Conservation (phyloP, 2,888 invertebrate species). For the Empis stercorea region DNA sequence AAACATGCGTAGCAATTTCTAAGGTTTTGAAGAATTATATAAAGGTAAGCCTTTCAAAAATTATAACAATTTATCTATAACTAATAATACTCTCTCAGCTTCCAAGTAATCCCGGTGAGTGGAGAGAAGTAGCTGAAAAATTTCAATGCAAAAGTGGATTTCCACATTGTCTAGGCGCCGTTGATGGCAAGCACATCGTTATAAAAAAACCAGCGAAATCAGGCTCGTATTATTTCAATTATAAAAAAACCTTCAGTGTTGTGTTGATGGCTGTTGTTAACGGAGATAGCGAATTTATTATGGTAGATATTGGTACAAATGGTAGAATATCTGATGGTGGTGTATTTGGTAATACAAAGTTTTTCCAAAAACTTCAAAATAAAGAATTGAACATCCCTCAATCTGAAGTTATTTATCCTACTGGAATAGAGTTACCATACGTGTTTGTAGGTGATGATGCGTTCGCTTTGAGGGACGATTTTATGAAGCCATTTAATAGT, state of each 20-base stretch:
- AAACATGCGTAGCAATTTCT: conserved; percentile 13
- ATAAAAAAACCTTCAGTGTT: background rate
- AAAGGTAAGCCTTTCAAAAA: conserved; percentile 4
- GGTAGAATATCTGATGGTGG: conserved; percentile 8
- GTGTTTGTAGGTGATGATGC: conserved; percentile 5
- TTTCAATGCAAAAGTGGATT: background rate
- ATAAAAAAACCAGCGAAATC: background rate
- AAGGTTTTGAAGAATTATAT: conserved; percentile 12
- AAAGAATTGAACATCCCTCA: conserved; percentile 2
- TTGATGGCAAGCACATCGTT: background rate
- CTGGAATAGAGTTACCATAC: background rate
- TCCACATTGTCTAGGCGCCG: background rate
- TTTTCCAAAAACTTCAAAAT: conserved; percentile 4
- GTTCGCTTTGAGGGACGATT: background rate
- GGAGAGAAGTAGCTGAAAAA: background rate
- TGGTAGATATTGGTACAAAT: conserved; percentile 4
- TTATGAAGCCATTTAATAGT: conserved; percentile 3
- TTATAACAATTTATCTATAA: background rate
- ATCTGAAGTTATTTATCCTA: background rate
- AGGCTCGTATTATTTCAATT: background rate
- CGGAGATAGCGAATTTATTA: conserved; percentile 5
- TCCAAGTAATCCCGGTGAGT: background rate
- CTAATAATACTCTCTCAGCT: background rate
- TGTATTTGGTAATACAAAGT: conserved; percentile 3
- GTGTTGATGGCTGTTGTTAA: conserved; percentile 4